These are phyloP conservation scores for Tenualosa ilisha DNA, from an alignment of 2,797 vertebrate genomes.

Conservation along the genomic window DNA sequence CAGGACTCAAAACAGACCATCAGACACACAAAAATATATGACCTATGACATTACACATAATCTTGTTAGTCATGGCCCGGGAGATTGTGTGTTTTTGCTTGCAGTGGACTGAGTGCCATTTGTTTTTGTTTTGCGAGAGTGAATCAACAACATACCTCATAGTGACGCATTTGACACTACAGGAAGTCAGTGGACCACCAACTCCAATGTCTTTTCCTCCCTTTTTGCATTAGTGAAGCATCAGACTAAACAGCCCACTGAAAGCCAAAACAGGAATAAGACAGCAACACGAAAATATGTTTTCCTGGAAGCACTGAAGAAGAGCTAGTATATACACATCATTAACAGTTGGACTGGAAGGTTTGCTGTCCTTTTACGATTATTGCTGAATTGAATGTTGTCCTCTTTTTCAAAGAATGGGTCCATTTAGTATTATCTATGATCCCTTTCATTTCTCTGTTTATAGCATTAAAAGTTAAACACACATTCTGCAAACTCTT, in stretches of 20 bases:
- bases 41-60: not conserved
- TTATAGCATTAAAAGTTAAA: not conserved
- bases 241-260: not conserved
- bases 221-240: slow-evolving; percentile 3
- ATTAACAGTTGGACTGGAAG: not conserved
- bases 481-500: not conserved
- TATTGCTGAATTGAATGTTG: not conserved
- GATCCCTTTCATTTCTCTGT: not conserved
- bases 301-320: not conserved
- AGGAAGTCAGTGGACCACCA: not conserved
- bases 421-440: slow-evolving; percentile 10
- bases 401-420: not conserved
- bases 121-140: slow-evolving; percentile 18
- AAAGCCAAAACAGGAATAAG: not conserved
- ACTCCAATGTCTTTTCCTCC: not conserved
- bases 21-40: slow-evolving; percentile 16
- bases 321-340: not conserved
- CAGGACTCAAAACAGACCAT: not conserved
- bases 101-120: not conserved
- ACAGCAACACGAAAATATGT: not conserved
- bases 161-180: slow-evolving; percentile 16
- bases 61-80: not conserved
- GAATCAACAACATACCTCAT: not conserved
- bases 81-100: slow-evolving; percentile 4
- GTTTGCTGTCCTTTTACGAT: not conserved